Evolutionary conservation across 2,888 invertebrate species (phyloP).

Genomic region (Xestobium rufovillosum): DNA sequence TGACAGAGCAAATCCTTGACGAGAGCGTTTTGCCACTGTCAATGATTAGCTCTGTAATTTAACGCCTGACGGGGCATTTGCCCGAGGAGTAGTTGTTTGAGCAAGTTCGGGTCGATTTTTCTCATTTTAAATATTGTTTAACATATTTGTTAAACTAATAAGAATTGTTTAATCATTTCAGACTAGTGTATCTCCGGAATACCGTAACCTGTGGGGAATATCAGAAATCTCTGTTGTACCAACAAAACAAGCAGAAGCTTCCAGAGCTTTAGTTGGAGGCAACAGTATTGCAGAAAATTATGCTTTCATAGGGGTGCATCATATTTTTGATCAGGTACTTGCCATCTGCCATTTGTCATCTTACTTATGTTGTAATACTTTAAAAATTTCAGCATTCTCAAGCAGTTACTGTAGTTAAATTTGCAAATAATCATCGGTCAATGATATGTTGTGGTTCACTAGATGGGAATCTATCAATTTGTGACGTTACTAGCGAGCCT

Average conservation of each 20-base stretch:
- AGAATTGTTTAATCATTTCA: no score
- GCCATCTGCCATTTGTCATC: conserved; percentile 10
- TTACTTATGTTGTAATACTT: conserved; percentile 5
- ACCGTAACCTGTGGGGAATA: conserved; percentile 17
- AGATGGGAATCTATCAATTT: conserved; percentile 73
- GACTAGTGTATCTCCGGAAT: conserved; percentile 24
- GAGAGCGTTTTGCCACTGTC: conserved; percentile 1
- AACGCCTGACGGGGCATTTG: no score
- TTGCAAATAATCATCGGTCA: conserved; percentile 77
- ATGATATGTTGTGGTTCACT: conserved; percentile 71
- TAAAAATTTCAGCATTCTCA: conserved; percentile 50
- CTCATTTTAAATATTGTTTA: no score
- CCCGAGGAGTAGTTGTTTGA: no score
- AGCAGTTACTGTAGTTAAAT: conserved; percentile 70
- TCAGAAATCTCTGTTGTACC: conserved; percentile 43
- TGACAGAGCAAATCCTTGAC: no score
- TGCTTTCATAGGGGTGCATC: conserved; percentile 80
- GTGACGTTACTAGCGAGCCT: conserved; percentile 64
- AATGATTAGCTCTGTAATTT: conserved; percentile 1
- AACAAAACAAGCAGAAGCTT: conserved; percentile 52
- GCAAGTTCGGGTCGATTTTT: no score
- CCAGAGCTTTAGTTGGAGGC: conserved; percentile 54
- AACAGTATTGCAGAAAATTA: conserved; percentile 71
- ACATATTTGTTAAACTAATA: no score
- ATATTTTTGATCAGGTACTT: conserved; percentile 76